phyloP scores from a whole-genome alignment of 2,888 invertebrate species.

The Epinotia brunnichana region DNA sequence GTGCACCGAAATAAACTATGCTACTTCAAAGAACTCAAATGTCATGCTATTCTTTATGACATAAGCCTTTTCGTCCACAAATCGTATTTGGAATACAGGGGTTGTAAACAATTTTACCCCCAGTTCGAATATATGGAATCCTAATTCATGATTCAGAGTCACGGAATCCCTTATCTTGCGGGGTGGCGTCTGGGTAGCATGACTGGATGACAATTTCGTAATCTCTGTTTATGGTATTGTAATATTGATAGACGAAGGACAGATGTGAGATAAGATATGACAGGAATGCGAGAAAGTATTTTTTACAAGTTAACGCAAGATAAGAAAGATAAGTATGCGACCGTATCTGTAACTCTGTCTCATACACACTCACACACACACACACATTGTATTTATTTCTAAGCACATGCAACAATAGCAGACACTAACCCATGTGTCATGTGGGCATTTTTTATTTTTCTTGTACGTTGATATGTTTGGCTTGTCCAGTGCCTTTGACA shows the following conservation, averaged over 20 bases:
- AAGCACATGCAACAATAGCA: neutral
- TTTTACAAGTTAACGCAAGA: neutral
- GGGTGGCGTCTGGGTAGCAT: slow-evolving; percentile 27
- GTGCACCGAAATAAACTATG: slow-evolving; percentile 16
- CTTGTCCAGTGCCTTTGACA: too few relatives aligned
- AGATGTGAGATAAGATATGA: neutral
- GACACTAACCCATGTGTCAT: neutral
- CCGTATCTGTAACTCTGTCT: neutral
- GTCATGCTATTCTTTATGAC: neutral
- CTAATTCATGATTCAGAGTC: slow-evolving; percentile 44
- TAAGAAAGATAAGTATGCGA: neutral
- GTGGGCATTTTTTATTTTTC: too few relatives aligned
- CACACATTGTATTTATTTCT: neutral
- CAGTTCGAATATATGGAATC: slow-evolving; percentile 34
- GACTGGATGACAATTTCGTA: slow-evolving; percentile 22
- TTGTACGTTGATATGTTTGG: too few relatives aligned
- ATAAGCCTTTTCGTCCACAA: neutral
- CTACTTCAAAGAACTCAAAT: neutral
- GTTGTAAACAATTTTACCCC: slow-evolving; percentile 38
- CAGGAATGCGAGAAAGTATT: neutral
- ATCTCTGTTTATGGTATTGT: slow-evolving; percentile 12
- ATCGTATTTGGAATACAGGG: slow-evolving; percentile 26
- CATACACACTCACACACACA: neutral
- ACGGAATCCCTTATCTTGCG: slow-evolving; percentile 38
- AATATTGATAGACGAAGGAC: neutral